Evolutionary conservation across 2,888 invertebrate genomes (phyloP).

Genomic region (Zeuzera pyrina): DNA sequence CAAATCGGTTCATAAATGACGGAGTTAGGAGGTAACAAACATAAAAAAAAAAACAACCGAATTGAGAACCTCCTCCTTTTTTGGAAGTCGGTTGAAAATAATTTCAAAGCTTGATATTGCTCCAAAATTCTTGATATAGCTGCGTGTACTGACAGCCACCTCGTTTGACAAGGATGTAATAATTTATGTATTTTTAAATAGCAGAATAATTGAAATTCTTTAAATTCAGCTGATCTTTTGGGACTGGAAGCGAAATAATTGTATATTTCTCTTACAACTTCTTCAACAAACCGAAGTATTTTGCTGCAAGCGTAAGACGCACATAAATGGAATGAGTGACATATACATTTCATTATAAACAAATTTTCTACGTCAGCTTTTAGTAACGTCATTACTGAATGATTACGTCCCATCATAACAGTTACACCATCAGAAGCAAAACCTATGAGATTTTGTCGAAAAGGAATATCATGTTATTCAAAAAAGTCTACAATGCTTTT

Average conservation of each 20-base stretch:
- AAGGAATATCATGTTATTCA: conserved; percentile 5
- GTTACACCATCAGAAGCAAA: conserved; percentile 1
- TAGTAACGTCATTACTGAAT: conserved; percentile 2
- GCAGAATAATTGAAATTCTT: conserved; percentile 8
- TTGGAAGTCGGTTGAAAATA: too few relatives aligned
- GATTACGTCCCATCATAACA: conserved; percentile 1
- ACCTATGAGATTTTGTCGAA: conserved; percentile 3
- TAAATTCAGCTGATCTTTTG: conserved; percentile 13
- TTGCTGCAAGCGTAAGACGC: conserved; percentile 17
- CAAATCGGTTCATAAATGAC: too few relatives aligned
- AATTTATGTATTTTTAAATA: conserved; percentile 8
- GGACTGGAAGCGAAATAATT: conserved; percentile 15
- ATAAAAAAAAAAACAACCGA: too few relatives aligned
- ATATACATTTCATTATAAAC: neutral
- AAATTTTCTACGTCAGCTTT: neutral
- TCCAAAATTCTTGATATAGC: conserved; percentile 10
- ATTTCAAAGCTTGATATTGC: conserved; percentile 6
- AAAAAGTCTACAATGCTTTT: conserved; percentile 4
- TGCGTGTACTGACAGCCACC: conserved; percentile 11
- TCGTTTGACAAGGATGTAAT: conserved; percentile 11
- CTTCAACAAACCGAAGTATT: conserved; percentile 15
- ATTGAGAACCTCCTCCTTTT: too few relatives aligned
- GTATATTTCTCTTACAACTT: conserved; percentile 15
- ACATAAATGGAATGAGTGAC: conserved; percentile 9
- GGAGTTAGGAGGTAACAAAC: too few relatives aligned